phyloP scores from a whole-genome alignment of 35 echinoderm and acorn worm genomes.

The Ophioderma brevispina region DNA sequence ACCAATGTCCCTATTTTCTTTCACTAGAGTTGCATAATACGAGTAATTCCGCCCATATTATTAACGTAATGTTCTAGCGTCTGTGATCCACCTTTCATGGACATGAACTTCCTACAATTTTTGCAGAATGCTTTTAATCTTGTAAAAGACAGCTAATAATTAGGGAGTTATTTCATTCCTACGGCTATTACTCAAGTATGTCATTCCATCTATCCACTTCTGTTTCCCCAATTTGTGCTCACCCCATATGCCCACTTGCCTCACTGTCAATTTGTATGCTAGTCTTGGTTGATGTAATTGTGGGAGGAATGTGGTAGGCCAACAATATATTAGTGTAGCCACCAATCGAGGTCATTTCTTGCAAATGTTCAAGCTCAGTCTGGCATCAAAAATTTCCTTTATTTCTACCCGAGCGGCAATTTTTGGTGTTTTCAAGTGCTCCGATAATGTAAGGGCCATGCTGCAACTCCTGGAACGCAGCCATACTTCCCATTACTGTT shows the following conservation, averaged over 20 bases:
- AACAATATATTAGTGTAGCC: no score
- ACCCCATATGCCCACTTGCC: background rate
- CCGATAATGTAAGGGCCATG: no score
- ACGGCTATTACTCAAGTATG: background rate
- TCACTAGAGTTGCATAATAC: conserved; percentile 30
- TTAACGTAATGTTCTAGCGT: conserved; percentile 69
- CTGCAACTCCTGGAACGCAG: no score
- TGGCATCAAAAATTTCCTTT: no score
- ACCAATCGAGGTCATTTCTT: no score
- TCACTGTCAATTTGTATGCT: no score
- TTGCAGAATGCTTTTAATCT: conserved; percentile 31
- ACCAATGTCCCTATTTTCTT: conserved; percentile 59
- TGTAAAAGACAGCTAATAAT: conserved; percentile 59
- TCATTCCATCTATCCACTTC: background rate
- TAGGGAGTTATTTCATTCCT: conserved; percentile 50
- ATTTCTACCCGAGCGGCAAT: no score
- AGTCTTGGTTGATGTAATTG: no score
- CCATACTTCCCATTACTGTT: no score
- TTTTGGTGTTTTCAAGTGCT: no score
- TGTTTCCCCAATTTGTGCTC: background rate
- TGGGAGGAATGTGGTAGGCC: no score
- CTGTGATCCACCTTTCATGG: conserved; percentile 46
- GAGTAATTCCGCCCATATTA: conserved; percentile 63
- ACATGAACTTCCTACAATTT: conserved; percentile 11
- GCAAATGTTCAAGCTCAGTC: no score